These are phyloP conservation scores for Orgyia antiqua DNA, from an alignment of 2,888 invertebrate species.

Conservation along the genomic window DNA sequence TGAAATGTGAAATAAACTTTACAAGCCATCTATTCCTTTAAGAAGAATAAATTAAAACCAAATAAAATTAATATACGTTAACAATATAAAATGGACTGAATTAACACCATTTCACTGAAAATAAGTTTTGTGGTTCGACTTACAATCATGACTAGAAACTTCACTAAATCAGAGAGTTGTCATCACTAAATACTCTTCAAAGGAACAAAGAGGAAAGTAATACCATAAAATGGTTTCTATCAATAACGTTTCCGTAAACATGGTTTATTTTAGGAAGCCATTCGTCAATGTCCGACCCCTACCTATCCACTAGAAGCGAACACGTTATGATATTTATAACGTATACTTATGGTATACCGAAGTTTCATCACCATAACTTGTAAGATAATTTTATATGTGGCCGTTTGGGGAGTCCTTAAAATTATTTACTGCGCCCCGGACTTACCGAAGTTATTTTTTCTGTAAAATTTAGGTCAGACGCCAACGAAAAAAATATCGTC, in stretches of 20 bases:
- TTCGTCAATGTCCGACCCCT: constrained; percentile 22
- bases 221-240: constrained; percentile 17
- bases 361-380: constrained; percentile 19
- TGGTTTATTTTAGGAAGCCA: constrained; percentile 22
- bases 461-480: constrained; percentile 18
- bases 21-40: too few species aligned
- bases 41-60: too few species aligned
- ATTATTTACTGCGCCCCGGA: constrained; percentile 18
- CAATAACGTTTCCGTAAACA: constrained; percentile 21
- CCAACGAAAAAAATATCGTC: constrained; percentile 14
- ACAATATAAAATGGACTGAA: too few species aligned
- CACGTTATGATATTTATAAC: constrained; percentile 25
- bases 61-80: too few species aligned
- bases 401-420: constrained; percentile 18
- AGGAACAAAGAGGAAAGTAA: constrained; percentile 16
- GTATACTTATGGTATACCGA: constrained; percentile 16
- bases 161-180: too few species aligned
- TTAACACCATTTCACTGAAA: too few species aligned
- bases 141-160: too few species aligned
- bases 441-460: constrained; percentile 11
- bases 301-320: constrained; percentile 13
- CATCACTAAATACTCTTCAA: too few species aligned
- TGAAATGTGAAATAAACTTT: too few species aligned
- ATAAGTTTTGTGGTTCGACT: too few species aligned
- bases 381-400: constrained; percentile 22